Evolutionary conservation across 30 jellyfish, hydroid and myxozoan genomes (phyloP), one percentile per base, ranked within the genome.

Genomic region (Aurelia aurita complex sp. Pacific): DNA sequence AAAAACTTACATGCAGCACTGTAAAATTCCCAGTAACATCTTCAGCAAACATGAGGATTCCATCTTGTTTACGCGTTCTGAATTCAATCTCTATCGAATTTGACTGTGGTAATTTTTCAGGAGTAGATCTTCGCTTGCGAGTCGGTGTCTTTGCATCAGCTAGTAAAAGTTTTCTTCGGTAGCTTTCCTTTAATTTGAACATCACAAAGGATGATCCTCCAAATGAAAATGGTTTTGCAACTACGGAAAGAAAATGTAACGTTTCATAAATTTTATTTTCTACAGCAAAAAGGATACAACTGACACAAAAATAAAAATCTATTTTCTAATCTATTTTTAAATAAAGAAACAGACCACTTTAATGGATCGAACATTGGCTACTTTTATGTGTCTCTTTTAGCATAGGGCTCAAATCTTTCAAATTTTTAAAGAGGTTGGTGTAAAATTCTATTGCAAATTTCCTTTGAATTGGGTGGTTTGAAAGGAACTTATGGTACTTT

Each of bases 1-100:
- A 14, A 15, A 32, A 55, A 71, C 91, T 9, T 79, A 91, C 97
- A 33, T 77, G 79, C 42, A 91, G 57, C 33, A 67, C 77, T 1
- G 97, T 91, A 68, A 40, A 77, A 68, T 70, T 69, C 23, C 90
- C 91, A 18, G 59, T 82, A 52, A 67, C 73, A 43, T 85, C 92
- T 16, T 59, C 80, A 62, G 96, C 83, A 79, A 46, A 70, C 85
- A 91, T 66, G 32, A 91, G 72, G 15, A 91, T 43, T 13, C 96
- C 97, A 77, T 74, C 60, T 8, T 64, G 34, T 2, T 83, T 32
- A 17, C 97, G 89, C n/a, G 97, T 91, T 33, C 97, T 82, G 77
- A 91, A 78, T 17, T 72, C 89, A 32, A 91, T 40, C 55, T 73
- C 23, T 19, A 88, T 43, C 29, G 85, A 67, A 59, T 63, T 80